Conservation (phyloP, 1,140 invertebrate species). For the Lamellibrachia luymesi region DNA sequence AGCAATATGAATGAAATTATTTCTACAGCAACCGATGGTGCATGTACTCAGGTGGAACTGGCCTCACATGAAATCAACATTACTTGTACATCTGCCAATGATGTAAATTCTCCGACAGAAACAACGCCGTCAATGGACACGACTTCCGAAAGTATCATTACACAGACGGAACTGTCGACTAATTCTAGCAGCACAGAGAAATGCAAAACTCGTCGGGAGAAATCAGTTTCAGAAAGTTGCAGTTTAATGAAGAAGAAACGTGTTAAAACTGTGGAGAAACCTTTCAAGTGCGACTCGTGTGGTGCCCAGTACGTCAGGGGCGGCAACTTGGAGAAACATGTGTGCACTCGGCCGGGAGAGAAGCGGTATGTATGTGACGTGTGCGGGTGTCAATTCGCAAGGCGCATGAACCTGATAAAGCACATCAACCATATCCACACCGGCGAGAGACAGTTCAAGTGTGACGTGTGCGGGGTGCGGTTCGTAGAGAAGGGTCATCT, state of each 20-base stretch:
- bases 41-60: not conserved
- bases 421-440: slow-evolving; percentile 37
- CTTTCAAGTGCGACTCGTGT: not conserved
- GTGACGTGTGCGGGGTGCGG: not conserved
- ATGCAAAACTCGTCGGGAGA: not conserved
- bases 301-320: not conserved
- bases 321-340: not conserved
- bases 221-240: not conserved
- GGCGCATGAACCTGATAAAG: slow-evolving; percentile 53
- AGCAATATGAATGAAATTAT: not conserved
- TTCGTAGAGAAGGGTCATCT: not conserved
- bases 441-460: not conserved
- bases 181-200: not conserved
- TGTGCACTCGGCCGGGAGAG: not conserved
- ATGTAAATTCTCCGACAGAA: not conserved
- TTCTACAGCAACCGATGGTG: not conserved
- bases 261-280: not conserved
- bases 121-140: not conserved
- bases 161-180: not conserved
- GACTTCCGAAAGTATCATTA: not conserved
- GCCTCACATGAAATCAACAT: not conserved
- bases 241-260: not conserved
- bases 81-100: not conserved
- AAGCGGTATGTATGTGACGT: slow-evolving; percentile 88
- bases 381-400: slow-evolving; percentile 53